Conservation (phyloP, 2,797 vertebrate species). For the Xerus rutilus region DNA sequence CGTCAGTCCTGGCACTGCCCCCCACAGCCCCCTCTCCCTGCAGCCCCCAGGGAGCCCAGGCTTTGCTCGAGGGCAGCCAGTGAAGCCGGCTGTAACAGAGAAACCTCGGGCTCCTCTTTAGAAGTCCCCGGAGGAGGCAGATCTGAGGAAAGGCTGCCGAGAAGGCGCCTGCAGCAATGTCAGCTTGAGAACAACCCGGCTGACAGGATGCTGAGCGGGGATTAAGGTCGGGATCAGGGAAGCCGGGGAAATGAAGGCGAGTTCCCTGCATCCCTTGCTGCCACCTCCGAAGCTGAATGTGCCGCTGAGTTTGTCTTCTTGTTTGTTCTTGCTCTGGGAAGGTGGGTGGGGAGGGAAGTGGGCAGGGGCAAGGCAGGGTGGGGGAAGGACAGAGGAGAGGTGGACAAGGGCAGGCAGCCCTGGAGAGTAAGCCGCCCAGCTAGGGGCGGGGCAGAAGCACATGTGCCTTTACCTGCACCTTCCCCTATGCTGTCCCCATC, state of each 20-base stretch:
- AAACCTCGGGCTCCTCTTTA: conserved; percentile 91
- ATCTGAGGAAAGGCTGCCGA: conserved; percentile 91
- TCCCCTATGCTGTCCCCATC: not conserved
- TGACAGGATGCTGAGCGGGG: conserved; percentile 91
- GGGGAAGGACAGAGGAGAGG: not conserved
- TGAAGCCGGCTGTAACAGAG: conserved; percentile 88
- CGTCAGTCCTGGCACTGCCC: conserved; percentile 57
- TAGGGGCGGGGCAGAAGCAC: not conserved
- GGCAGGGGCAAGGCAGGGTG: not conserved
- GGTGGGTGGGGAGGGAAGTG: not conserved
- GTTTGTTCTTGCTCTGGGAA: conserved; percentile 81
- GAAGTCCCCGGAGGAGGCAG: conserved; percentile 90
- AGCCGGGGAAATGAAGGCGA: conserved; percentile 88
- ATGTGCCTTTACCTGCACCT: not conserved
- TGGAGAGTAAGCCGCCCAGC: not conserved
- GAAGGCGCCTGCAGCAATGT: conserved; percentile 93
- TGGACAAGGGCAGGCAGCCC: not conserved
- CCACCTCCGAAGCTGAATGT: not conserved
- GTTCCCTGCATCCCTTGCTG: conserved; percentile 75
- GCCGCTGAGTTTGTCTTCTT: conserved; percentile 82
- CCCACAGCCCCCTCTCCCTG: conserved; percentile 21
- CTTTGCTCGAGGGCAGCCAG: conserved; percentile 89
- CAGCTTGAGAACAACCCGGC: conserved; percentile 89
- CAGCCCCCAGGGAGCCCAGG: conserved; percentile 72
- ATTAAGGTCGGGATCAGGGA: conserved; percentile 91